These are phyloP conservation scores for Sylvilagus bachmani DNA, from an alignment of 2,113 vertebrate genomes.

Conservation along the genomic window DNA sequence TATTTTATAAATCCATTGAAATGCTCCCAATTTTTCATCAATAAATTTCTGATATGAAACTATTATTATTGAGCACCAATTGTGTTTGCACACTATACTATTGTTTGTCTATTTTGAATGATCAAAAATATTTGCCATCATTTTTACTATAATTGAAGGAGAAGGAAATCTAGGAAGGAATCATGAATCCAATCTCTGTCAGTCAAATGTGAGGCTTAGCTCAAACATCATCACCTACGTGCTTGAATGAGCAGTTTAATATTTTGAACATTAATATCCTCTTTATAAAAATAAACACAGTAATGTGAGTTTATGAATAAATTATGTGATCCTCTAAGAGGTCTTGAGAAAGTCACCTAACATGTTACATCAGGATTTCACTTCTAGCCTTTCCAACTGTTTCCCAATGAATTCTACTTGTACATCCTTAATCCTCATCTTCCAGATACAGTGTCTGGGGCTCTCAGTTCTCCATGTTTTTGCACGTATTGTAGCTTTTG, in stretches of 20 bases:
- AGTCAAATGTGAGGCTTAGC: not conserved
- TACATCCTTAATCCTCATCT: not conserved
- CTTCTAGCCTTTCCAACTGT: not conserved
- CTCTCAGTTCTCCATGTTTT: not conserved
- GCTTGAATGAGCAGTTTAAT: not conserved
- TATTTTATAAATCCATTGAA: not conserved
- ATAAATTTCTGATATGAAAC: not conserved
- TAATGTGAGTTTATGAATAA: not conserved
- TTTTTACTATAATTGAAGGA: not conserved
- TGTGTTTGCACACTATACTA: not conserved
- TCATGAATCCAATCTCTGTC: not conserved
- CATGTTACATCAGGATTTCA: not conserved
- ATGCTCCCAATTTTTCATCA: not conserved
- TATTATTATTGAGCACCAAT: not conserved
- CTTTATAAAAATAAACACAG: not conserved
- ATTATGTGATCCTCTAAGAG: not conserved
- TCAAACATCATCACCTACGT: not conserved
- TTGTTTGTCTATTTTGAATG: not conserved
- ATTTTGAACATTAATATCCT: not conserved
- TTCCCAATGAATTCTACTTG: not conserved
- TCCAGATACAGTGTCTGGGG: not conserved
- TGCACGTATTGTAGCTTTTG: not conserved
- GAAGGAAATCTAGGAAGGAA: not conserved
- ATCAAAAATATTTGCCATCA: not conserved
- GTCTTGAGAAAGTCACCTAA: not conserved